A percentile compares a stretch with the other conserved stretches of the same genome.
Evolutionary conservation across 1,140 invertebrate species (phyloP).

Genomic region (Panulirus ornatus): DNA sequence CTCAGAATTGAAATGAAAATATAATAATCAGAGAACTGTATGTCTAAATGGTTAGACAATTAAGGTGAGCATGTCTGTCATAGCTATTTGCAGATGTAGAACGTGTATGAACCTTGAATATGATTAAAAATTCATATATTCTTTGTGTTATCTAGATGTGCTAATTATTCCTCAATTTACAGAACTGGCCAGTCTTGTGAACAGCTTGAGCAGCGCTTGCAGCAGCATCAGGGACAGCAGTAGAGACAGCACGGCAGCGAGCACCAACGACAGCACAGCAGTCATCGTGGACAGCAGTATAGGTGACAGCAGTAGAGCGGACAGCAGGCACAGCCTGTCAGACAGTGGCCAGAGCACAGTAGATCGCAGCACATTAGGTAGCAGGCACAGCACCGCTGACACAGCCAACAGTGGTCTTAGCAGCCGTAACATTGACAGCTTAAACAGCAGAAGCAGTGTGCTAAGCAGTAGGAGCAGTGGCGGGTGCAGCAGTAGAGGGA

Average conservation of each 20-base stretch:
- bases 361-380: conserved; percentile 51
- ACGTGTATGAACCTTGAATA: no score
- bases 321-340: conserved; percentile 57
- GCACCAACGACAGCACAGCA: conserved; percentile 69
- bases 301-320: conserved; percentile 49
- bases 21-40: no score
- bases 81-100: no score
- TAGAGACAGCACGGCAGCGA: conserved; percentile 66
- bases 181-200: conserved; percentile 60
- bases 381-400: conserved; percentile 63
- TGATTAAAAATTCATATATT: no score
- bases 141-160: no score
- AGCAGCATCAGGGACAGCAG: conserved; percentile 65
- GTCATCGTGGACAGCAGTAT: conserved; percentile 63
- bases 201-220: conserved; percentile 66
- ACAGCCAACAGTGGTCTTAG: conserved; percentile 58
- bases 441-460: conserved; percentile 61
- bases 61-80: no score
- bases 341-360: conserved; percentile 66
- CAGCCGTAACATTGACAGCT: conserved; percentile 55
- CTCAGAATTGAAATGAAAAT: no score
- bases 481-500: conserved; percentile 58
- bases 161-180: conserved; percentile 4
- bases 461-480: conserved; percentile 54
- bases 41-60: no score